Conservation (phyloP, 92 coral and sea anemone genomes). For the Epizoanthus stellaris region DNA sequence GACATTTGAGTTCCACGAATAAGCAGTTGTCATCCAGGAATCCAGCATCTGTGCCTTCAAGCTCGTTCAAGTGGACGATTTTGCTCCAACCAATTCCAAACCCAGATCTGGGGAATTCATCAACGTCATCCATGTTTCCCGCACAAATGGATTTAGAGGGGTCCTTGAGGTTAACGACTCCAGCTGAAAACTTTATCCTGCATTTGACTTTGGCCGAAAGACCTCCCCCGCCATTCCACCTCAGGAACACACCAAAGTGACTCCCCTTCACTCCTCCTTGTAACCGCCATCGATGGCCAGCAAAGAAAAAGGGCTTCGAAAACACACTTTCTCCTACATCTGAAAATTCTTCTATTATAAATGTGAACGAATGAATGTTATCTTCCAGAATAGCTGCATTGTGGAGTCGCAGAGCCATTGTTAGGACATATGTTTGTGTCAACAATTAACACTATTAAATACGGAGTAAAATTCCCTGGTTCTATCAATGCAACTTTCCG, state of each 20-base stretch:
- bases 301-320: conserved; percentile 90
- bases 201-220: conserved; percentile 80
- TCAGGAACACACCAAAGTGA: conserved; percentile 82
- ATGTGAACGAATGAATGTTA: conserved; percentile 73
- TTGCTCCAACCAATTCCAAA: conserved; percentile 99
- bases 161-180: conserved; percentile 69
- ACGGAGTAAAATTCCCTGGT: not conserved
- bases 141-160: conserved; percentile 75
- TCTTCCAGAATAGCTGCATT: conserved; percentile 74
- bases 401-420: conserved; percentile 93
- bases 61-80: conserved; percentile 70
- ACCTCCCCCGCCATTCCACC: conserved; percentile 95
- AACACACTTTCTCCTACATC: conserved; percentile 72
- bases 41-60: conserved; percentile 67
- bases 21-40: conserved; percentile 82
- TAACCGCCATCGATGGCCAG: conserved; percentile 91
- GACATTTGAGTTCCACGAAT: conserved; percentile 81
- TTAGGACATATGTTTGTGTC: not conserved
- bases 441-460: not conserved
- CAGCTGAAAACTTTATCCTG: conserved; percentile 70
- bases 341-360: conserved; percentile 86
- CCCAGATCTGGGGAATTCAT: conserved; percentile 83
- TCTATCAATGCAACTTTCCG: not conserved
- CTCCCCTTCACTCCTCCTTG: conserved; percentile 92
- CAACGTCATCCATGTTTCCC: conserved; percentile 81